These are phyloP conservation scores for Nettapus auritus DNA, from an alignment of 2,113 vertebrate genomes.

Conservation along the genomic window DNA sequence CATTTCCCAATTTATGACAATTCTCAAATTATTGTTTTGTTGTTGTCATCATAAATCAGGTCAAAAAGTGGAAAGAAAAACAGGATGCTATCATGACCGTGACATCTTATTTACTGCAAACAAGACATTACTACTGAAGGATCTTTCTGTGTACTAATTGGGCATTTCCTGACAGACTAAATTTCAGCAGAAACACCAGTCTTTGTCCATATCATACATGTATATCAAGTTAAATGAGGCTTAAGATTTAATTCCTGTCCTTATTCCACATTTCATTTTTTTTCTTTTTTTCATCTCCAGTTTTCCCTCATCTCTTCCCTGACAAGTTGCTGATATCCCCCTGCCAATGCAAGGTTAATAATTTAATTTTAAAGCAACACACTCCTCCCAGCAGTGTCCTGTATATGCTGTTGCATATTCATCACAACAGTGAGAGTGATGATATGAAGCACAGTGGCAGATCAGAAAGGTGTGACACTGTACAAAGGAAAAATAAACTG, in stretches of 20 bases:
- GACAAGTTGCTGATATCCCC: background rate
- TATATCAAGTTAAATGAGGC: background rate
- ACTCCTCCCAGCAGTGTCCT: rapidly evolving
- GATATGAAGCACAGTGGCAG: background rate
- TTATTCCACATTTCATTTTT: background rate
- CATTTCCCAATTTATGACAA: background rate
- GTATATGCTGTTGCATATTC: background rate
- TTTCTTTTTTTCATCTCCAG: background rate
- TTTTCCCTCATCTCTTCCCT: background rate
- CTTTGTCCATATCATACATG: background rate
- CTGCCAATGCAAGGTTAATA: background rate
- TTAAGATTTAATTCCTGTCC: background rate
- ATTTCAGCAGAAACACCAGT: background rate
- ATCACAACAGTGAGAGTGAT: background rate
- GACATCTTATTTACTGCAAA: constrained; percentile 11
- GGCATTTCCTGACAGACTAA: background rate
- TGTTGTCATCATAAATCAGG: background rate
- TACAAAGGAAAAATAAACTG: background rate
- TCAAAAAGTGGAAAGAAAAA: constrained; percentile 12
- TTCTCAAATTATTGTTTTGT: background rate
- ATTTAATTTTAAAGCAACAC: background rate
- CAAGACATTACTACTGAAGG: background rate
- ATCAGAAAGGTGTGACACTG: background rate
- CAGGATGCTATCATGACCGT: background rate
- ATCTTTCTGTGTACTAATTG: background rate